These are phyloP conservation scores for Todiramphus saurophagus DNA, from an alignment of 2,113 vertebrate genomes.

Conservation along the genomic window DNA sequence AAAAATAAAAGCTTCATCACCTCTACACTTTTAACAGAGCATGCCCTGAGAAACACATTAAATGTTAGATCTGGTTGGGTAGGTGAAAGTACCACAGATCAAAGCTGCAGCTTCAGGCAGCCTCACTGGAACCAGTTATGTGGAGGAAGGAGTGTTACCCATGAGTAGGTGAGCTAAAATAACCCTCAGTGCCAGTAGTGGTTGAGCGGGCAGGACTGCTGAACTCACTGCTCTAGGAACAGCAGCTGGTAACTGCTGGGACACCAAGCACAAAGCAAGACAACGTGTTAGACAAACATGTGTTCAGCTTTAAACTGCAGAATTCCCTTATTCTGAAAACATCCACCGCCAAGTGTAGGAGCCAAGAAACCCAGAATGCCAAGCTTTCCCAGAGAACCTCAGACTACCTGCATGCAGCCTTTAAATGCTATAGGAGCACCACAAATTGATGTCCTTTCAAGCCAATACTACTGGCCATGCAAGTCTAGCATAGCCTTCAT, in stretches of 20 bases:
- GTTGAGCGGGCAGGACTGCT: background rate
- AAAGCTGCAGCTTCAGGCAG: background rate
- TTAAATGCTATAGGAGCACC: background rate
- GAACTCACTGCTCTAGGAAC: background rate
- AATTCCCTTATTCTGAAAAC: background rate
- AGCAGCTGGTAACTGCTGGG: background rate
- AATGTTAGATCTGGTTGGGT: background rate
- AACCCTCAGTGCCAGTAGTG: background rate
- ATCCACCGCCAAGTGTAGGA: background rate
- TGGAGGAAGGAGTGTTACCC: background rate
- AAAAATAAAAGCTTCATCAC: background rate
- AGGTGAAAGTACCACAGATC: background rate
- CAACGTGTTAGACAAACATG: too few relatives aligned
- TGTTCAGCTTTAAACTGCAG: background rate
- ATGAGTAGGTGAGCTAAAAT: background rate
- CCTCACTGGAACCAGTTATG: accelerated
- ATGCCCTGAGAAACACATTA: background rate
- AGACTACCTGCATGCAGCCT: background rate
- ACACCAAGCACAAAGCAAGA: background rate
- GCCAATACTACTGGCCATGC: background rate
- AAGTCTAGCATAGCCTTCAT: background rate
- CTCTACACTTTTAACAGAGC: background rate
- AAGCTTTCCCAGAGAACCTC: background rate
- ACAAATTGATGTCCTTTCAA: background rate
- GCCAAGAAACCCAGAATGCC: accelerated